Evolutionary conservation across 2,888 invertebrate species (phyloP), one percentile per base, ranked within the genome.

Genomic region (Pasiphila rectangulata): DNA sequence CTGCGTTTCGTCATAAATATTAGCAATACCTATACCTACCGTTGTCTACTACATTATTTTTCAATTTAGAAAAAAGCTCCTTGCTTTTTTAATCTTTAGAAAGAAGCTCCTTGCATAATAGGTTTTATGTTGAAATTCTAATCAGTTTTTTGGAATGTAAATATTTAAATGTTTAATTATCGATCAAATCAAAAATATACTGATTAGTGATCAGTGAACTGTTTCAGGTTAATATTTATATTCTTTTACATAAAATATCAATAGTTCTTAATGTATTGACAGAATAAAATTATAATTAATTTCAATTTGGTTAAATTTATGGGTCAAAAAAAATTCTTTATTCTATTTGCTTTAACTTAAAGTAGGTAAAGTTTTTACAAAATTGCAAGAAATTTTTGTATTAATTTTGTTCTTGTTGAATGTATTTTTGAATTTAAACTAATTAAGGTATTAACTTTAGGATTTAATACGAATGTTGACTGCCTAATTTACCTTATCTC

Each of bases 401-500:
- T n/a, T n/a, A n/a, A n/a, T n/a, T n/a, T n/a, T n/a, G n/a, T n/a
- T n/a, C n/a, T n/a, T n/a, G n/a, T n/a, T n/a, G n/a, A n/a, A n/a
- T n/a, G n/a, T n/a, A n/a, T n/a, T n/a, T n/a, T n/a, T n/a, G n/a
- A n/a, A n/a, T n/a, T n/a, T n/a, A n/a, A n/a, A n/a, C n/a, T n/a
- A n/a, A n/a, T n/a, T n/a, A n/a, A n/a, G n/a, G n/a, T n/a, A n/a
- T n/a, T n/a, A n/a, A n/a, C n/a, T n/a, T n/a, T n/a, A n/a, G n/a
- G n/a, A n/a, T n/a, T n/a, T n/a, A n/a, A n/a, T n/a, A n/a, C n/a
- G n/a, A n/a, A n/a, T n/a, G 46, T 42, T 57, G 51, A 55, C 39
- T 43, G 37, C 57, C 38, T 61, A 54, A 56, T 63, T 64, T 49
- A 57, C 57, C 49, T 43, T 44, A 61, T 61, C 46, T 34, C 36